Conservation (phyloP, 2,113 vertebrate genomes). For the Phocoena sinus region DNA sequence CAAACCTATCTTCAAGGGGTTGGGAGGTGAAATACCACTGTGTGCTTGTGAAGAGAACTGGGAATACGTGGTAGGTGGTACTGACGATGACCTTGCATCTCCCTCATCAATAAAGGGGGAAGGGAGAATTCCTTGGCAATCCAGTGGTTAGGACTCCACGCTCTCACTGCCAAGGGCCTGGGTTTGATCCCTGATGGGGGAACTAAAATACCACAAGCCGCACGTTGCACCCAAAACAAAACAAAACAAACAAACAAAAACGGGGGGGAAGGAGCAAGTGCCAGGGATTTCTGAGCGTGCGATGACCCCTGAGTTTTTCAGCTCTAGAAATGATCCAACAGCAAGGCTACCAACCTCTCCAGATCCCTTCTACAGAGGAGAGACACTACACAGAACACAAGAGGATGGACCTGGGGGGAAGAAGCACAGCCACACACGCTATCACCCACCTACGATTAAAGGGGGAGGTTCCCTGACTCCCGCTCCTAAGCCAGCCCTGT, state of each 20-base stretch:
- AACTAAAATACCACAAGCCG: no score
- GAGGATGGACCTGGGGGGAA: not conserved
- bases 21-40: not conserved
- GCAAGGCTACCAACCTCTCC: not conserved
- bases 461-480: not conserved
- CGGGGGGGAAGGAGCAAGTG: not conserved
- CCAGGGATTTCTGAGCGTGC: not conserved
- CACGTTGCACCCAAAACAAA: no score
- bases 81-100: not conserved
- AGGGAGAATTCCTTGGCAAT: no score
- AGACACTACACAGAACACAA: not conserved
- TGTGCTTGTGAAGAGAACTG: not conserved
- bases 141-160: no score
- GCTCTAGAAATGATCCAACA: not conserved
- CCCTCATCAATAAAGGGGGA: not conserved
- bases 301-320: not conserved
- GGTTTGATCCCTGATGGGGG: no score
- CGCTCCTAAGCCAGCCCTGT: not conserved
- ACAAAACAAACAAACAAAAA: no score
- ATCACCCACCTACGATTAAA: rapidly evolving
- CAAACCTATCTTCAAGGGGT: not conserved
- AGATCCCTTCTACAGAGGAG: not conserved
- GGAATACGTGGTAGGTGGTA: not conserved
- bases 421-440: not conserved
- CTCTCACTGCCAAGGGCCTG: no score